Evolutionary conservation across 2,113 vertebrate genomes (phyloP).

Genomic region (Oxygymnocypris stewartii): DNA sequence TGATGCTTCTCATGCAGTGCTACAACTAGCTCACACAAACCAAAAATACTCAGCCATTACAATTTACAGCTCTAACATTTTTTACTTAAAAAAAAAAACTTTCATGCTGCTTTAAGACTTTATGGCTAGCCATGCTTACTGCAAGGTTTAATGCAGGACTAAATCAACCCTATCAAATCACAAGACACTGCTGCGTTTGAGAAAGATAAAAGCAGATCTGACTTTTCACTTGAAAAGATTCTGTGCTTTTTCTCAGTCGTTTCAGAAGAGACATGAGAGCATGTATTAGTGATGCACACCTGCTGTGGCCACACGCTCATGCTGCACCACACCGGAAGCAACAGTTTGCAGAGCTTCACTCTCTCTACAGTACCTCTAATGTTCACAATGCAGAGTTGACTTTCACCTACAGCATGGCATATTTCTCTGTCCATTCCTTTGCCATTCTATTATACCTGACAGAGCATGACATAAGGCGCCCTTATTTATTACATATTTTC

Average conservation of each 20-base stretch:
- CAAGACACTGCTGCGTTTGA: not conserved
- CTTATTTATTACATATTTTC: not conserved
- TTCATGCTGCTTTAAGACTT: constrained; percentile 16
- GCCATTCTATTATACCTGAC: constrained; percentile 99
- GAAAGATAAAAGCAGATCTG: constrained; percentile 6
- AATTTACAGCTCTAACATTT: not conserved
- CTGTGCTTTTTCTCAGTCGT: not conserved
- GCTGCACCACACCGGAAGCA: constrained; percentile 53
- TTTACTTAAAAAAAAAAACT: not conserved
- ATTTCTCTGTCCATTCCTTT: constrained; percentile 98
- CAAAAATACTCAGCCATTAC: not conserved
- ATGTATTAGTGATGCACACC: constrained; percentile 45
- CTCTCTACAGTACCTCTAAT: constrained; percentile 61
- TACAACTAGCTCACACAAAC: constrained; percentile 5
- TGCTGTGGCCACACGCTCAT: constrained; percentile 44
- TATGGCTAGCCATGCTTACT: constrained; percentile 14
- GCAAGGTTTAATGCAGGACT: not conserved
- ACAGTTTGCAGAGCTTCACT: constrained; percentile 64
- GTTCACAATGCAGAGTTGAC: constrained; percentile 76
- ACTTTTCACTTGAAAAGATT: not conserved
- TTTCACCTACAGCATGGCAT: constrained; percentile 99
- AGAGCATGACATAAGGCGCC: constrained; percentile 57
- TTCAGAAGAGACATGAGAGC: not conserved
- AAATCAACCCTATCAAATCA: not conserved
- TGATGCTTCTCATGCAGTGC: constrained; percentile 10